A percentile compares a stretch with the other conserved stretches of the same genome.
Evolutionary conservation across 2,888 invertebrate genomes (phyloP).

Genomic region (Lamellibrachia satsuma): DNA sequence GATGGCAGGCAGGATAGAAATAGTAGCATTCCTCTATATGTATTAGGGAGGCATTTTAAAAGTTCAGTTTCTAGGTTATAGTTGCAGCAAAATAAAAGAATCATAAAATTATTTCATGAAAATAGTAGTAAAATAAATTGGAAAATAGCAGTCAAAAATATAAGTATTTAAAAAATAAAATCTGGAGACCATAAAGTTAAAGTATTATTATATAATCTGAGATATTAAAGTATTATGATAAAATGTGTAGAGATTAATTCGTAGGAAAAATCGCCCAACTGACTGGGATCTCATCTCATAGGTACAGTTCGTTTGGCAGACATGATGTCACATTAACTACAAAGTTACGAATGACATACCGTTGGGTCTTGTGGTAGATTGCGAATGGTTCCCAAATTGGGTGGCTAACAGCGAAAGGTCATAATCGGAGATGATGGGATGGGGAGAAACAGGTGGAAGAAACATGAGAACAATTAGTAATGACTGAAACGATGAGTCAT

Average conservation of each 20-base stretch:
- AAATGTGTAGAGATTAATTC: neutral
- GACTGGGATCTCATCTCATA: neutral
- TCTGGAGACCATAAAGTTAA: neutral
- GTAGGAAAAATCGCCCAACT: neutral
- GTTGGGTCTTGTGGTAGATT: neutral
- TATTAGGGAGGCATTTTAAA: no score
- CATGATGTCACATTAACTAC: neutral
- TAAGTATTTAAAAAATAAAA: neutral
- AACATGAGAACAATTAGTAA: constrained; percentile 5
- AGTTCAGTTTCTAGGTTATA: neutral
- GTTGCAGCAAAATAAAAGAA: neutral
- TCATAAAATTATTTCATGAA: neutral
- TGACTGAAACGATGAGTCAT: neutral
- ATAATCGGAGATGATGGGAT: constrained; percentile 13
- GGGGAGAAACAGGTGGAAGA: neutral
- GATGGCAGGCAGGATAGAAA: neutral
- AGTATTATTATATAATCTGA: neutral
- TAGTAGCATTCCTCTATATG: neutral
- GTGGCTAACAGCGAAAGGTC: neutral
- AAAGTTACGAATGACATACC: constrained; percentile 2
- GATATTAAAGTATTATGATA: neutral
- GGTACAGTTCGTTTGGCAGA: constrained; percentile 17
- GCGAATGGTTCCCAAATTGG: neutral
- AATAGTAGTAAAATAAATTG: neutral
- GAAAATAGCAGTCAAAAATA: neutral